These are phyloP conservation scores for Stenotaenia linearis DNA, from an alignment of 2,888 invertebrate species.

Conservation along the genomic window DNA sequence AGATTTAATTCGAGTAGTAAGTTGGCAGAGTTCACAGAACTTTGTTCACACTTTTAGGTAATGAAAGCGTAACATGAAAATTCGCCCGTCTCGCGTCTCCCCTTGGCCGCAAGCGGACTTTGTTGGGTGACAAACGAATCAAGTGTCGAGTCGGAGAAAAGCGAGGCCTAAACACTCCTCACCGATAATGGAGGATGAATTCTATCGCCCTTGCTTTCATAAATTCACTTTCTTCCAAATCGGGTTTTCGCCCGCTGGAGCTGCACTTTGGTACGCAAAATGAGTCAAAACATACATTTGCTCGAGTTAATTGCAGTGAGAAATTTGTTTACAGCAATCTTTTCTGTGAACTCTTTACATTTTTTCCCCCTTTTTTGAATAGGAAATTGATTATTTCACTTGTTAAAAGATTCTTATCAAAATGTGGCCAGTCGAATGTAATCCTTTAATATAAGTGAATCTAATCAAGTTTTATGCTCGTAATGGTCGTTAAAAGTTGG, in stretches of 20 bases:
- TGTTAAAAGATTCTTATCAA: background rate
- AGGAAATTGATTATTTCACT: background rate
- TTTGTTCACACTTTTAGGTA: background rate
- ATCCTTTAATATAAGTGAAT: background rate
- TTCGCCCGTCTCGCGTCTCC: background rate
- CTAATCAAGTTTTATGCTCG: background rate
- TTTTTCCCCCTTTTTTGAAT: background rate
- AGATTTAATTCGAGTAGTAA: background rate
- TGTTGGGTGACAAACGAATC: slow-evolving; percentile 1
- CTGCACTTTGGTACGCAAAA: background rate
- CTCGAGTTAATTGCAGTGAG: background rate
- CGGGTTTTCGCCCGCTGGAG: slow-evolving; percentile 1
- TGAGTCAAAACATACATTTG: background rate
- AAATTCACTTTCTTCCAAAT: slow-evolving; percentile 19
- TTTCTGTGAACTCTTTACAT: background rate
- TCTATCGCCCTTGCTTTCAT: slow-evolving; percentile 15
- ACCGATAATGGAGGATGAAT: slow-evolving; percentile 19
- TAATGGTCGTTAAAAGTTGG: background rate
- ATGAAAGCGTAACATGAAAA: background rate
- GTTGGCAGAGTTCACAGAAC: background rate
- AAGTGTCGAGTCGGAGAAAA: background rate
- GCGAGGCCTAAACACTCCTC: slow-evolving; percentile 19
- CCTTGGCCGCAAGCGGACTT: background rate
- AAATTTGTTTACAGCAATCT: background rate
- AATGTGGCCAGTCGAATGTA: background rate